Evolutionary conservation across 2,888 invertebrate genomes (phyloP), one percentile per base, ranked within the genome.

Genomic region (Peribatodes rhomboidaria): DNA sequence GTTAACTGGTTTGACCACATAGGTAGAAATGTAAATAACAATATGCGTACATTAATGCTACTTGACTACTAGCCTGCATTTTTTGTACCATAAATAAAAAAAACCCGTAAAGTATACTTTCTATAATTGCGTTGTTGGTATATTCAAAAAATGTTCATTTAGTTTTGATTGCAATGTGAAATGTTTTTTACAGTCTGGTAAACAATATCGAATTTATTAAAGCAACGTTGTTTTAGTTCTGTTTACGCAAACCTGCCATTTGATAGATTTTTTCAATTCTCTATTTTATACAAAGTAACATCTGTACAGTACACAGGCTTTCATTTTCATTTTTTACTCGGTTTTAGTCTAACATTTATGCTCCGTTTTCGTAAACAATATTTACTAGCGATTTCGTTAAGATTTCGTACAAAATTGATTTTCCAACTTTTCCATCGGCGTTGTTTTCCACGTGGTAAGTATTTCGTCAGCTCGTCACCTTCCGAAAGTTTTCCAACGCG

Each of bases 401-500:
- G 11, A 16, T 46, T 46, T n/a, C 13, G 11, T 37, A 13, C 52
- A 4, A 37, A 18, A 16, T 53, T 39, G 27, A 54, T 47, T 54
- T 27, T 41, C n/a, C 11, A 41, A 58, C 13, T 50, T 59, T 52
- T 27, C 35, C 27, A 2, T 39, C 1, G 8, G 3, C 18, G 16
- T 52, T 59, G 16, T 60, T 60, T 53, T 44, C 3, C n/a, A 22
- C 35, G 33, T 53, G 35, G 50, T 47, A n/a, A 59, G 31, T 42
- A 57, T 53, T 61, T 53, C 46, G 47, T 52, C 53, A 46, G 54
- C 18, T 54, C 42, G 58, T 64, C 59, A 37, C 64, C 54, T 54
- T 31, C 37, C 14, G n/a, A 59, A 64, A 64, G 64, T 64, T 64
- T 42, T 42, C 41, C 54, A 57, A 54, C 39, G 14, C 59, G 59